Evolutionary conservation across 2,797 vertebrate species (phyloP).

Genomic region (Pelodytes ibericus): DNA sequence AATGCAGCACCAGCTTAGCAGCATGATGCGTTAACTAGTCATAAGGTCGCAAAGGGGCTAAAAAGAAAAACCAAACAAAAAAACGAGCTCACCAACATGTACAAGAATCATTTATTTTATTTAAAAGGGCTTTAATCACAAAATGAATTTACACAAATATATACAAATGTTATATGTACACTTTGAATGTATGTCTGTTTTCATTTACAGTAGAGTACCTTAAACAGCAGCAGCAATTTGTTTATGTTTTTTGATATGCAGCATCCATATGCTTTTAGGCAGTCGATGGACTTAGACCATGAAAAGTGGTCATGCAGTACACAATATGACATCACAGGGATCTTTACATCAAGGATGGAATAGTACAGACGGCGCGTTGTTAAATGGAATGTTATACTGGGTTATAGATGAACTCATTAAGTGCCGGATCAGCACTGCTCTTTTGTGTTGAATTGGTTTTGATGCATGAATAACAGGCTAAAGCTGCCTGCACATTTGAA

Average conservation of each 20-base stretch:
- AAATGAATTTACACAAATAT: slow-evolving; percentile 70
- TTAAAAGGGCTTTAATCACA: slow-evolving; percentile 74
- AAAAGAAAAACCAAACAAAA: not conserved
- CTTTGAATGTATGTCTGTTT: slow-evolving; percentile 68
- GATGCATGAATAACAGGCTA: no score
- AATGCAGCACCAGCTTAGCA: no score
- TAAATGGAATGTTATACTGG: no score
- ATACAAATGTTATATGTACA: slow-evolving; percentile 75
- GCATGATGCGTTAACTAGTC: no score
- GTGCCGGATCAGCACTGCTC: no score
- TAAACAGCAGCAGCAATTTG: slow-evolving; percentile 74
- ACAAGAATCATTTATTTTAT: slow-evolving; percentile 69
- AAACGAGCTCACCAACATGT: not conserved
- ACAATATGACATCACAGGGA: not conserved
- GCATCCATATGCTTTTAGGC: slow-evolving; percentile 57
- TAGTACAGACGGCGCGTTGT: not conserved
- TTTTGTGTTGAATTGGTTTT: no score
- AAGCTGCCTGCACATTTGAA: no score
- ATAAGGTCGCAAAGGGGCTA: no score
- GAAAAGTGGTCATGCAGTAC: slow-evolving; percentile 67
- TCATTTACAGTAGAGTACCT: slow-evolving; percentile 77
- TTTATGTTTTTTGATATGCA: slow-evolving; percentile 67
- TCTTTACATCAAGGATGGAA: not conserved
- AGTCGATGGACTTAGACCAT: no score
- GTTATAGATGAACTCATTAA: no score